Conservation (phyloP, 2,888 invertebrate genomes). For the Stenichneumon culpator region DNA sequence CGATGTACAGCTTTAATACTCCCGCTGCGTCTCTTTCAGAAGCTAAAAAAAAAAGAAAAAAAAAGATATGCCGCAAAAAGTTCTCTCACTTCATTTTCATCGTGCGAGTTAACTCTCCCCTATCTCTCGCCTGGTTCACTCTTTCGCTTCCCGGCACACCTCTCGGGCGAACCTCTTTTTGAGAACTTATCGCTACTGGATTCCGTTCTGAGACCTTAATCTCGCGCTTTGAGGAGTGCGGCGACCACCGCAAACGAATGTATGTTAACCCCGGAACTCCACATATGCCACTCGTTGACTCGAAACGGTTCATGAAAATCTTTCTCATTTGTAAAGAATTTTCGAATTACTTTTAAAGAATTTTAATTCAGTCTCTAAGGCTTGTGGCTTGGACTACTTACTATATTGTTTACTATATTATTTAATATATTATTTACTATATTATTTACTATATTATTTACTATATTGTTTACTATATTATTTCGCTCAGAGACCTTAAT, state of each 20-base stretch:
- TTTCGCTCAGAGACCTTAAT: neutral
- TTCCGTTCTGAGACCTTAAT: constrained; percentile 1
- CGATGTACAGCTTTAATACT: constrained; percentile 62
- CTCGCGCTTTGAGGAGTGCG: constrained; percentile 1
- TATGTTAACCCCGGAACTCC: neutral
- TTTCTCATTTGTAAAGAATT: too few species aligned
- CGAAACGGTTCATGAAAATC: too few species aligned
- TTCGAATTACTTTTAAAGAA: too few species aligned
- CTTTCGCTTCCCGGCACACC: constrained; percentile 7
- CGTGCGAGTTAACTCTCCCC: constrained; percentile 55
- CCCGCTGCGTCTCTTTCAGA: constrained; percentile 52
- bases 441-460: too few species aligned
- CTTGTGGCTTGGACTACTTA: too few species aligned
- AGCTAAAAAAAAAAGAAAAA: constrained; percentile 43
- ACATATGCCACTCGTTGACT: too few species aligned
- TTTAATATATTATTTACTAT: too few species aligned
- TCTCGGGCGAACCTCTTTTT: neutral
- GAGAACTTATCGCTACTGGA: constrained; percentile 2
- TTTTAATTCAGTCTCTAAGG: too few species aligned
- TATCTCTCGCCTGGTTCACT: constrained; percentile 33
- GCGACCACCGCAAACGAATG: neutral
- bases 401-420: too few species aligned
- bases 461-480: too few species aligned
- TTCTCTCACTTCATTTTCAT: constrained; percentile 53
- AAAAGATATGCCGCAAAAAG: constrained; percentile 57